Base-by-base conservation (phyloP, 2,113 vertebrate species). In the Chaetura pelagica region DNA sequence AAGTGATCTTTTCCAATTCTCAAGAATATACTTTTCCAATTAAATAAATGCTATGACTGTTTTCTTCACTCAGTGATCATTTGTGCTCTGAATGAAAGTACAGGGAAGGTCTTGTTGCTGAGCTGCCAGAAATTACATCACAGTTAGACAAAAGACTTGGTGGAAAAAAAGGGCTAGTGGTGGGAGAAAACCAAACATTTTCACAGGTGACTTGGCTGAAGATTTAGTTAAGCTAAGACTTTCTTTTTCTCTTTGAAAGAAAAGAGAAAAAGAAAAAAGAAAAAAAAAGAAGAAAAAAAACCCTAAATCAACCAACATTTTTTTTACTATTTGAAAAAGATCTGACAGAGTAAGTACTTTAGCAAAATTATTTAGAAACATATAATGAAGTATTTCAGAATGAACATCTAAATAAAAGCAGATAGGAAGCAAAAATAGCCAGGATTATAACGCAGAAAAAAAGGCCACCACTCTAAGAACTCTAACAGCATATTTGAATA, bases 171-270 rank as follows among this genome's bases (percentile, higher is more conserved):
- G 7, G 17, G 12, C 20, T 80, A 49, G 19, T 58, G 18, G 51
- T 29, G 4, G 61, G 12, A 92, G 76, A 84, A 96, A 97, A 77
- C 38, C 20, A 94, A 93, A 88, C 79, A 90, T 95, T 94, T 96
- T 95, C 64, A 90, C 86, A 96, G 83, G 96, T 92, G 89, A 94
- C 59, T 86, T 88, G 72, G 63, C 76, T 76, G 44, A 66, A 87
- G 51, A 46, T 74, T 80, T 35, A 58, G 24, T 87, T 81, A 82
- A 84, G 68, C 21, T 82, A 87, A 62, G 68, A 66, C 1, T 2
- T 12, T 63, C 30, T 27, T 63, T 66, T 71, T 29, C 16, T 7
- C 3, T 79, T 64, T 79, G 44, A 62, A 76, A 62, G 40, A 85
- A 88, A 79, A 67, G 16, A 46, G 10, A 10, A 18, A 42, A 44